Percentiles rank a stretch among this genome's conserved stretches.
phyloP scores from a whole-genome alignment of 2,797 vertebrate genomes.

The Muraenolepis orangiensis region DNA sequence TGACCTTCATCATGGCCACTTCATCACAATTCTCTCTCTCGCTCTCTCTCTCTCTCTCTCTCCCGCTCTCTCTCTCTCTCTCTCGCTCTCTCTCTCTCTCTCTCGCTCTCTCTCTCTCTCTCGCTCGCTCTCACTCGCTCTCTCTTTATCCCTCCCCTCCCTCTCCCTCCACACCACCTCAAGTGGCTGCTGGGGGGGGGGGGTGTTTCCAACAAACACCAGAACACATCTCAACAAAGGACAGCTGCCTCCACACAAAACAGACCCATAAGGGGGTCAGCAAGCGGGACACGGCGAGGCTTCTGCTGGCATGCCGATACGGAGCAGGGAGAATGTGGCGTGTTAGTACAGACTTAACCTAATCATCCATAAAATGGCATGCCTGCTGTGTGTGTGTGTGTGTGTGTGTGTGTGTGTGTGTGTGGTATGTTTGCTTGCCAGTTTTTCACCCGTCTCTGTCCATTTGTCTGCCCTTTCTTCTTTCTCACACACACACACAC shows the following conservation, averaged over 20 bases:
- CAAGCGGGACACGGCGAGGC: no score
- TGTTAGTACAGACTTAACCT: conserved; percentile 55
- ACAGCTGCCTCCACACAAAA: no score
- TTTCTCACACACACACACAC: background rate
- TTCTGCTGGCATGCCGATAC: no score
- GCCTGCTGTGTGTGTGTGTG: conserved; percentile 25
- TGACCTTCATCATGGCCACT: background rate
- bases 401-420: no score
- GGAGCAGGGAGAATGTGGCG: background rate
- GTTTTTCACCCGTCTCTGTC: background rate
- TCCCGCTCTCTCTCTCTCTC: background rate
- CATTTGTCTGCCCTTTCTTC: background rate
- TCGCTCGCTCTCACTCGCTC: background rate
- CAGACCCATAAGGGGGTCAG: no score
- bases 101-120: background rate
- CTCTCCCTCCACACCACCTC: conserved; percentile 4
- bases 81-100: background rate
- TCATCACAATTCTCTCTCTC: no score
- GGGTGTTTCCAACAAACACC: no score
- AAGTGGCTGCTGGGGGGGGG: background rate
- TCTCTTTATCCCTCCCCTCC: background rate
- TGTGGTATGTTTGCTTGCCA: background rate
- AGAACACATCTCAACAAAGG: no score
- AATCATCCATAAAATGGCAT: conserved; percentile 57
- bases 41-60: background rate